Evolutionary conservation across 2,888 invertebrate species (phyloP).

Genomic region (Cosmia trapezina): DNA sequence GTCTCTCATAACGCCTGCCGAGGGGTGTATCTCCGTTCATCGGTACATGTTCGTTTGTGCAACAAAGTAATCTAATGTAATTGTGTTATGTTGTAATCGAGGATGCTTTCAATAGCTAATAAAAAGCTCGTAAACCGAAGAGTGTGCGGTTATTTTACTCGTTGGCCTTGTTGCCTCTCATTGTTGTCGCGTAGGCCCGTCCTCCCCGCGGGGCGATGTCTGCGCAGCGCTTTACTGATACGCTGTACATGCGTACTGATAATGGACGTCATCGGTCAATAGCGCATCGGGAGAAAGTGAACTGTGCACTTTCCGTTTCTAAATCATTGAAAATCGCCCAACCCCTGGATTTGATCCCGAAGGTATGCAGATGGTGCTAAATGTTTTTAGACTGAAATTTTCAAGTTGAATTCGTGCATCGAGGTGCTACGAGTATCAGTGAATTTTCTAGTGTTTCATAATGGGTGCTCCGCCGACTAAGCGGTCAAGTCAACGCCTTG

Average conservation of each 20-base stretch:
- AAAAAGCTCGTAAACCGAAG: conserved; percentile 49
- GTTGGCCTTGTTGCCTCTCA: conserved; percentile 33
- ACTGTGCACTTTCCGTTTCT: conserved; percentile 33
- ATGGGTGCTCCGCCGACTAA: conserved; percentile 30
- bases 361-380: conserved; percentile 15
- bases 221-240: conserved; percentile 48
- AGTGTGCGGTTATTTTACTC: conserved; percentile 46
- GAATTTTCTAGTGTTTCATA: conserved; percentile 29
- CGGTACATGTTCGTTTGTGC: conserved; percentile 70
- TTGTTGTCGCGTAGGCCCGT: conserved; percentile 35
- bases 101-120: conserved; percentile 55
- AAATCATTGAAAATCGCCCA: conserved; percentile 5
- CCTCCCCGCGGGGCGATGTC: conserved; percentile 3
- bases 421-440: background rate
- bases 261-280: conserved; percentile 46
- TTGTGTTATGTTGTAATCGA: conserved; percentile 44
- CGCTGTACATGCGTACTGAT: conserved; percentile 46
- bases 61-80: conserved; percentile 51
- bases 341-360: background rate
- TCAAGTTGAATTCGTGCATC: background rate
- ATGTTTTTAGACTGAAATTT: background rate
- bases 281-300: conserved; percentile 47
- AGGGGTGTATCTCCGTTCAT: conserved; percentile 71
- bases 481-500: conserved; percentile 43
- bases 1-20: conserved; percentile 67